A percentile compares a stretch with the other conserved stretches of the same genome.
Conservation (phyloP, 2,113 vertebrate species). For the Oreotrochilus melanogaster region DNA sequence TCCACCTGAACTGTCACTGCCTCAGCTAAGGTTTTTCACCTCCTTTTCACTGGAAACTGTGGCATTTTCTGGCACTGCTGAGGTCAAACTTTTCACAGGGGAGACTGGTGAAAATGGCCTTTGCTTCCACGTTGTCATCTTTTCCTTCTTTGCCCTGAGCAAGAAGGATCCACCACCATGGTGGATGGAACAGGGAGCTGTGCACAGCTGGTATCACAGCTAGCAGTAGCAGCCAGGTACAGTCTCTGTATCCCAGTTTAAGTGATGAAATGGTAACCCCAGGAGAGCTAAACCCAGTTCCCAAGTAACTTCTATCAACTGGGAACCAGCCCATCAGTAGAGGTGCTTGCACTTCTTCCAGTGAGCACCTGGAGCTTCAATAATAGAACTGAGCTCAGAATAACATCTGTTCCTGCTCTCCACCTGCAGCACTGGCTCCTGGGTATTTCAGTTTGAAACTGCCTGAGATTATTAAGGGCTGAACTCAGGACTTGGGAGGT, state of each 20-base stretch:
- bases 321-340: neutral
- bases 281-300: neutral
- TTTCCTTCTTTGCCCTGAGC: neutral
- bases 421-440: neutral
- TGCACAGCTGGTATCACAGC: neutral
- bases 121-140: neutral
- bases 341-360: neutral
- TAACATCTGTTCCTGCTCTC: fast-evolving
- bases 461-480: neutral
- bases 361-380: neutral
- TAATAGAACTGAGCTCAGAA: neutral
- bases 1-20: neutral
- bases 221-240: neutral
- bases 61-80: neutral
- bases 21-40: neutral
- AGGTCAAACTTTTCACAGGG: neutral
- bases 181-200: neutral
- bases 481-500: fast-evolving
- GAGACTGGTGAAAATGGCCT: neutral
- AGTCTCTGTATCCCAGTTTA: neutral
- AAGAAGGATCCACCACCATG: neutral
- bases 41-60: neutral
- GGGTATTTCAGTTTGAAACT: neutral
- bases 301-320: neutral
- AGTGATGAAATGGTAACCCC: neutral